Conservation (phyloP, 2,797 vertebrate genomes). For the Nannoperca obscura region DNA sequence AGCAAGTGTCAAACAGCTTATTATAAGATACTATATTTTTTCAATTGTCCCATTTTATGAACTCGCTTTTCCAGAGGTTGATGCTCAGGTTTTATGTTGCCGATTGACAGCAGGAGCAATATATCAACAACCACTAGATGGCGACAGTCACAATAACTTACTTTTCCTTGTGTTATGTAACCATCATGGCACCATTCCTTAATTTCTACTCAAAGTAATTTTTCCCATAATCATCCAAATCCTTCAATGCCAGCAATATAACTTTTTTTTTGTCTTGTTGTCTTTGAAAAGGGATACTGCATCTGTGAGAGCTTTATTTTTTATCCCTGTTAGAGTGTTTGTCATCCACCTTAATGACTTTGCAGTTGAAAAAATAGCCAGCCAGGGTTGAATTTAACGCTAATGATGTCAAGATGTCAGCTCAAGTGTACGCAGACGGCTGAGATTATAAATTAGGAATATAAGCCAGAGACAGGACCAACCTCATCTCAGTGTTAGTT, state of each 20-base stretch:
- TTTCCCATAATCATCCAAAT: constrained; percentile 12
- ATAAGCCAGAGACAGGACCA: constrained; percentile 77
- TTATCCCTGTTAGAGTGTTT: constrained; percentile 51
- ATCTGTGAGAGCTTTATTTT: constrained; percentile 65
- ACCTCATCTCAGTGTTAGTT: constrained; percentile 79
- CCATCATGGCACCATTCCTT: constrained; percentile 25
- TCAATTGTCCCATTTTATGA: constrained; percentile 51
- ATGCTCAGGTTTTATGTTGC: constrained; percentile 82
- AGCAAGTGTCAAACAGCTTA: constrained; percentile 48
- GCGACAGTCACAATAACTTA: constrained; percentile 53
- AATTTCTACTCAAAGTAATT: constrained; percentile 1
- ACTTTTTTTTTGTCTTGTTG: constrained; percentile 40
- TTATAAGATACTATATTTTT: constrained; percentile 66
- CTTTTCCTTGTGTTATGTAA: constrained; percentile 51
- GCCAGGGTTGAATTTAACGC: constrained; percentile 60
- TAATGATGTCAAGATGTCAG: constrained; percentile 70
- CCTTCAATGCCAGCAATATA: constrained; percentile 53
- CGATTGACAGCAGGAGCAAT: constrained; percentile 63
- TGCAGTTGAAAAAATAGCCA: constrained; percentile 54
- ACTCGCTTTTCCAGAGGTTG: constrained; percentile 61
- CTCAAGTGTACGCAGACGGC: constrained; percentile 50
- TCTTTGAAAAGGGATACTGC: constrained; percentile 82
- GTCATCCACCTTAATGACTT: constrained; percentile 55
- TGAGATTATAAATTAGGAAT: constrained; percentile 74
- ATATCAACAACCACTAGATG: constrained; percentile 74